These are phyloP conservation scores for Decapterus maruadsi DNA, from an alignment of 2,797 vertebrate genomes.

Conservation along the genomic window DNA sequence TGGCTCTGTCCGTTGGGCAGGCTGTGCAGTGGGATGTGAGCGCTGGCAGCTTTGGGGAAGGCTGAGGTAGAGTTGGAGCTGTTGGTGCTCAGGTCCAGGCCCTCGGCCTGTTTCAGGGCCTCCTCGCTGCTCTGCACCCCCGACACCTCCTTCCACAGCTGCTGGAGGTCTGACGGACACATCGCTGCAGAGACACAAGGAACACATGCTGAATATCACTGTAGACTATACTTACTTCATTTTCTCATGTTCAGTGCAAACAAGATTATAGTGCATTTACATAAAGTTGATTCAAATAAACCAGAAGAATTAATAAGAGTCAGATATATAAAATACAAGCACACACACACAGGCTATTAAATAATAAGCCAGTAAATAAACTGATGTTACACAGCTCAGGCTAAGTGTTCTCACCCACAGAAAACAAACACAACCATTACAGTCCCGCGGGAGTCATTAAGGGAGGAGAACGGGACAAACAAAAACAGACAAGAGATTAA, in stretches of 20 bases:
- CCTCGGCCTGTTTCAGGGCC: conserved; percentile 93
- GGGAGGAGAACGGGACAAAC: conserved; percentile 47
- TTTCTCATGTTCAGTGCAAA: conserved; percentile 12
- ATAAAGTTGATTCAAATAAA: conserved; percentile 19
- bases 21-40: conserved; percentile 94
- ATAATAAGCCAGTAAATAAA: conserved; percentile 15
- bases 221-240: neutral
- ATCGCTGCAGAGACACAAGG: conserved; percentile 83
- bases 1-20: conserved; percentile 97
- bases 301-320: conserved; percentile 7
- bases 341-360: conserved; percentile 13
- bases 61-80: conserved; percentile 99
- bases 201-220: neutral
- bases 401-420: conserved; percentile 27
- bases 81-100: conserved; percentile 96
- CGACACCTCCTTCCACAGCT: conserved; percentile 98
- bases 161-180: conserved; percentile 98
- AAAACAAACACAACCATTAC: conserved; percentile 34
- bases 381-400: conserved; percentile 4
- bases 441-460: conserved; percentile 30
- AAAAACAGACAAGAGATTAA: conserved; percentile 45
- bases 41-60: conserved; percentile 94
- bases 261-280: neutral
- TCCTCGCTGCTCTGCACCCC: conserved; percentile 92
- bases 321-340: conserved; percentile 6